Evolutionary conservation across 2,797 vertebrate genomes (phyloP), one percentile per base, ranked within the genome.

Genomic region (Tachyglossus aculeatus): DNA sequence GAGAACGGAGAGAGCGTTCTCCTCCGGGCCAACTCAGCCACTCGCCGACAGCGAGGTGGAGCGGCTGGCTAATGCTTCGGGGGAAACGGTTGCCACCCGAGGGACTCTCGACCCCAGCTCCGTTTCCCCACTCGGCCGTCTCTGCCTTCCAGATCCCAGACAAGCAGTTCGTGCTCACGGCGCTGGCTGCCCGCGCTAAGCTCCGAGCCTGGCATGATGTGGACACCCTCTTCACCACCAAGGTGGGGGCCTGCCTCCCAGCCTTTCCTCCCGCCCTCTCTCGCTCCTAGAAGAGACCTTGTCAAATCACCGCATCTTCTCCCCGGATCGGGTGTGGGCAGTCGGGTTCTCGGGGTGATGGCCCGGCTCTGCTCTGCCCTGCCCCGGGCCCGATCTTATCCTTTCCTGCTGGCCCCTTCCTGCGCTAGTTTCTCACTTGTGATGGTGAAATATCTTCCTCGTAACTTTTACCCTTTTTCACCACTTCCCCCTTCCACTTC

Each of bases 151-250:
- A 98, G 98, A 94, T 99, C 70, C 94, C 96, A 40, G 97, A 98
- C 82, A 98, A 98, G 80, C 96, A 99, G 84, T 98, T 93, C 63
- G 92, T 98, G 56, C 91, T 96, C 74, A 97, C 96, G 7, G 95
- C 95, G 15, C 67, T 99, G 77, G 95, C 95, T 9, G 96, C 97
- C 1, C 92, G 96, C 34, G 96, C 97, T 3, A 97, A 98, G 84
- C 91, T 96, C 41, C 95, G 95, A 82, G 94, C 92, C n/a, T 99
- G 97, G 98, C 58, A 78, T 19, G 97, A 99, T n/a, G 95, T 99
- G 2, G 96, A 99, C 53, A 93, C 94, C 52, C 91, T 99, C 58
- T 96, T 99, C 54, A 94, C 93, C 77, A 94, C 95, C 34, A 96
- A 96, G 92, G 94, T 94, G 56, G 29, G 72, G 62, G 21, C 43